Evolutionary conservation across 2,797 vertebrate genomes (phyloP).

Genomic region (Cryptoprocta ferox): DNA sequence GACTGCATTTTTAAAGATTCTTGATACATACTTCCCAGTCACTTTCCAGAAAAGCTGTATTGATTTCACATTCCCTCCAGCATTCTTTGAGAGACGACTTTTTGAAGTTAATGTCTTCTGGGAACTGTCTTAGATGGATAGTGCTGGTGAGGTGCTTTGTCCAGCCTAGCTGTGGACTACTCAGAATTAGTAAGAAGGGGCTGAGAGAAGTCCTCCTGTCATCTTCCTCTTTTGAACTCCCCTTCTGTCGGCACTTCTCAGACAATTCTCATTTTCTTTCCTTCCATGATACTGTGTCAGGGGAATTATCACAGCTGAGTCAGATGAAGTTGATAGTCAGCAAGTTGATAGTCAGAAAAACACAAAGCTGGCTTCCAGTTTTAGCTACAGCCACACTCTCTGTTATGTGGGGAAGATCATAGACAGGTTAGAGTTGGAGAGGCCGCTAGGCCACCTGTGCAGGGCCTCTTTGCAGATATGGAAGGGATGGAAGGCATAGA

Average conservation of each 20-base stretch:
- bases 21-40: not conserved
- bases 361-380: conserved; percentile 20
- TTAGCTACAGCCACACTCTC: not conserved
- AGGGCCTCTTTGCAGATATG: not conserved
- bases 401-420: not conserved
- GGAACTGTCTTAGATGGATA: conserved; percentile 31
- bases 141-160: not conserved
- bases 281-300: not conserved
- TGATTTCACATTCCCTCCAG: conserved; percentile 33
- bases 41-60: conserved; percentile 37
- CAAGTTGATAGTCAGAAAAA: conserved; percentile 66
- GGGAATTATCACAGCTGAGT: conserved; percentile 57
- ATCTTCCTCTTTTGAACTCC: conserved; percentile 56
- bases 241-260: conserved; percentile 37
- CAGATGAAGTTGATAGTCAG: conserved; percentile 65
- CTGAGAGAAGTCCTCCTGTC: not conserved
- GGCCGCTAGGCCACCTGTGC: not conserved
- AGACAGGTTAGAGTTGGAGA: not conserved
- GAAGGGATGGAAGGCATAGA: not conserved
- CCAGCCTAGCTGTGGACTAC: not conserved
- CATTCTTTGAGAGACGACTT: conserved; percentile 10
- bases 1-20: not conserved
- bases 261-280: conserved; percentile 56
- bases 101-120: conserved; percentile 49
- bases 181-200: not conserved